phyloP scores from a whole-genome alignment of 2,888 invertebrate genomes.

The Bhutanitis thaidina region DNA sequence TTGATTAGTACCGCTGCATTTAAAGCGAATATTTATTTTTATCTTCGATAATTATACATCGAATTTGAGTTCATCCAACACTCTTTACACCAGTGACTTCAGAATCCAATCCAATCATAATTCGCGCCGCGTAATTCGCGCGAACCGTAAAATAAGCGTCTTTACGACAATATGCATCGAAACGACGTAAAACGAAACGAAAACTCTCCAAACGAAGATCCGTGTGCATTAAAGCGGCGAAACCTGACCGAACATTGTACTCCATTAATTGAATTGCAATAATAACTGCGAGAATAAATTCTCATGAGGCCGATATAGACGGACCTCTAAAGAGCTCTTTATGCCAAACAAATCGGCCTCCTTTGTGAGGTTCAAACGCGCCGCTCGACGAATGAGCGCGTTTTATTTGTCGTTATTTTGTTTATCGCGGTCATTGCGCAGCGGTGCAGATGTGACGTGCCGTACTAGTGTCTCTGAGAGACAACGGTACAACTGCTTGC shows the following conservation, averaged over 20 bases:
- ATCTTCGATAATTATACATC: neutral
- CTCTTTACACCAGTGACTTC: neutral
- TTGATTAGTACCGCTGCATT: neutral
- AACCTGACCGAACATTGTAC: constrained; percentile 61
- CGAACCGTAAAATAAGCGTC: constrained; percentile 7
- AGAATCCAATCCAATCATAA: constrained; percentile 1
- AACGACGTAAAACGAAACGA: constrained; percentile 26
- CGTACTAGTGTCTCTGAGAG: constrained; percentile 26
- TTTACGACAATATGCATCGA: constrained; percentile 13
- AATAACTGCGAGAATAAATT: constrained; percentile 70
- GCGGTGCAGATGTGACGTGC: constrained; percentile 32
- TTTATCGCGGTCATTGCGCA: constrained; percentile 38
- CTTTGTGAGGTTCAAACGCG: constrained; percentile 66
- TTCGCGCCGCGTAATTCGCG: constrained; percentile 12
- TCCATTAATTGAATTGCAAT: constrained; percentile 76
- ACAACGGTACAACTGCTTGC: neutral
- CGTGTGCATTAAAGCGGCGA: constrained; percentile 35
- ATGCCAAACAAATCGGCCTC: constrained; percentile 77
- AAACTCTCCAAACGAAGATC: constrained; percentile 37
- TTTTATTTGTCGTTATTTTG: constrained; percentile 61
- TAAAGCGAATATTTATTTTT: neutral
- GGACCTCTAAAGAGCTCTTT: constrained; percentile 68
- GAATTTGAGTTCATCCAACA: neutral
- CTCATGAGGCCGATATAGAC: constrained; percentile 59
- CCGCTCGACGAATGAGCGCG: constrained; percentile 54